Conservation (phyloP, 1,140 invertebrate genomes). For the Cotesia glomerata region DNA sequence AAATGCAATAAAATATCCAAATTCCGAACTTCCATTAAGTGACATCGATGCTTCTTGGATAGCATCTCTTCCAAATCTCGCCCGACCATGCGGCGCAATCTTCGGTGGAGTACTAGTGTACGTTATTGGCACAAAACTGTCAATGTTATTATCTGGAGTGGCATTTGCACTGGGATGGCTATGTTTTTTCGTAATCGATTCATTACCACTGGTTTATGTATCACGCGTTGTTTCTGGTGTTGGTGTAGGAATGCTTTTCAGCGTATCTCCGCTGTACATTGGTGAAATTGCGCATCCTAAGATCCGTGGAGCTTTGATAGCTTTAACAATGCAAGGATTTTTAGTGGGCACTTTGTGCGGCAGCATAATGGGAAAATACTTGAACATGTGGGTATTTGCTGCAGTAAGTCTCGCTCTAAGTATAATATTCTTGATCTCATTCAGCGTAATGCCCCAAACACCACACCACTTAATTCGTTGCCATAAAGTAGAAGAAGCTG, state of each 20-base stretch:
- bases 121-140: slow-evolving; percentile 70
- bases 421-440: slow-evolving; percentile 66
- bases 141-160: slow-evolving; percentile 67
- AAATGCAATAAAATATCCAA: slow-evolving; percentile 34
- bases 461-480: slow-evolving; percentile 71
- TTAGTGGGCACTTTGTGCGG: slow-evolving; percentile 72
- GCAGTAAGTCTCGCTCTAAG: slow-evolving; percentile 66
- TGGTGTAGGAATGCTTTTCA: slow-evolving; percentile 70
- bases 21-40: slow-evolving; percentile 64
- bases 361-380: slow-evolving; percentile 70
- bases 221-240: slow-evolving; percentile 65
- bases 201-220: slow-evolving; percentile 44
- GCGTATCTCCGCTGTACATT: slow-evolving; percentile 71
- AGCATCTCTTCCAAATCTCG: slow-evolving; percentile 65
- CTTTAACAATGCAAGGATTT: slow-evolving; percentile 58
- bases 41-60: slow-evolving; percentile 71
- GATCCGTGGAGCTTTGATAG: slow-evolving; percentile 71
- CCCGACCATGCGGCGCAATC: slow-evolving; percentile 51
- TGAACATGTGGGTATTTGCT: slow-evolving; percentile 65
- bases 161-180: slow-evolving; percentile 71
- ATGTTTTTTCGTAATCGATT: slow-evolving; percentile 64
- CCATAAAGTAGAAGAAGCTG: slow-evolving; percentile 66
- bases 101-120: slow-evolving; percentile 51
- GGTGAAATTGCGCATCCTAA: slow-evolving; percentile 70
- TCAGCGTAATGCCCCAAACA: slow-evolving; percentile 73